Conservation (phyloP, 2,113 vertebrate species). For the Leptobrachium leishanense region DNA sequence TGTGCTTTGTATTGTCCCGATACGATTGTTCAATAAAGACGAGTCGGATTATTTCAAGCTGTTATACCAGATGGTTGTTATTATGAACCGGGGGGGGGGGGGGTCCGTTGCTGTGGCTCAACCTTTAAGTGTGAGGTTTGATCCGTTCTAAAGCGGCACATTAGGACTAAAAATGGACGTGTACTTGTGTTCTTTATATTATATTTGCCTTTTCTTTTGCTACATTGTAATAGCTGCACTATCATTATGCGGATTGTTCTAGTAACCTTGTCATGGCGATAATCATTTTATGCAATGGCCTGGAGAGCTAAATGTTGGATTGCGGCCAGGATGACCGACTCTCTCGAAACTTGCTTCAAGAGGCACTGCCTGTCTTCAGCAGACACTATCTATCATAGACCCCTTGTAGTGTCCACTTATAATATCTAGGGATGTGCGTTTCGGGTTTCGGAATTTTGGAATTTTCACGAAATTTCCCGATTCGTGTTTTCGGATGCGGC, state of each 20-base stretch:
- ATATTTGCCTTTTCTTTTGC: background rate
- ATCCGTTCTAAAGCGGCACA: background rate
- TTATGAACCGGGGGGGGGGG: background rate
- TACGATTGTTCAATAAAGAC: background rate
- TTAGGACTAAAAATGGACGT: slow-evolving; percentile 8
- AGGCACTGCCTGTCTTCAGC: too few species aligned
- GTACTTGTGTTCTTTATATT: slow-evolving; percentile 14
- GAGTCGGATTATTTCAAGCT: background rate
- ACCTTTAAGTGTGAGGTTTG: background rate
- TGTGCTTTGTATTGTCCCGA: background rate
- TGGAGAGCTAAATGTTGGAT: background rate
- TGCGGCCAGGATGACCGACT: background rate
- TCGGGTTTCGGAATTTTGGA: too few species aligned
- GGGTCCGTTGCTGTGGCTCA: background rate
- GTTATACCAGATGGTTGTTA: background rate
- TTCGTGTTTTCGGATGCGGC: too few species aligned
- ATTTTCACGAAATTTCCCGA: too few species aligned
- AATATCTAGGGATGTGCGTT: too few species aligned
- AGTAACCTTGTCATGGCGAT: background rate
- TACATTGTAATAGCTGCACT: slow-evolving; percentile 9
- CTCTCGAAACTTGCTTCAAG: background rate
- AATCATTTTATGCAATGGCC: slow-evolving; percentile 6
- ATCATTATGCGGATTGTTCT: slow-evolving; percentile 2
- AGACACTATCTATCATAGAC: too few species aligned
- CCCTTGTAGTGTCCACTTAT: too few species aligned